Evolutionary conservation across 2,888 invertebrate species (phyloP).

Genomic region (Drosophila infuscata): DNA sequence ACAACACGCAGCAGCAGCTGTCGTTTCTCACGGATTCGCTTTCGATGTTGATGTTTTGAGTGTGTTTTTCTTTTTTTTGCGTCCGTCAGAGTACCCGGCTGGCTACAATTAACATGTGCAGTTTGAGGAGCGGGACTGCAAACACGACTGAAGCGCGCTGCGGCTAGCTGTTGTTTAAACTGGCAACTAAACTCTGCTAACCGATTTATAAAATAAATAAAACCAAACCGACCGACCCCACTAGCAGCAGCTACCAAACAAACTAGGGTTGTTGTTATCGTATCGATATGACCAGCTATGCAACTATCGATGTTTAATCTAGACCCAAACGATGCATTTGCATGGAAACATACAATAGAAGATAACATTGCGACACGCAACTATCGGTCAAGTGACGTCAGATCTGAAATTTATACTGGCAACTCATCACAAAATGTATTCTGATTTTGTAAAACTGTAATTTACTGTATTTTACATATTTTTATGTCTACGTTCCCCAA

Average conservation of each 20-base stretch:
- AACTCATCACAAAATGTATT: not conserved
- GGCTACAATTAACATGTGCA: slow-evolving; percentile 37
- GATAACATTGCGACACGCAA: not conserved
- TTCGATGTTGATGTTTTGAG: slow-evolving; percentile 63
- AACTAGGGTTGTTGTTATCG: slow-evolving; percentile 63
- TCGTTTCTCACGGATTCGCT: slow-evolving; percentile 78
- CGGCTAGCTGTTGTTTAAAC: slow-evolving; percentile 71
- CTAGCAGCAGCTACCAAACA: slow-evolving; percentile 62
- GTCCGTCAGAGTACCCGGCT: slow-evolving; percentile 30
- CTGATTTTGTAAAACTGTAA: not conserved
- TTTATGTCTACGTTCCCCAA: not conserved
- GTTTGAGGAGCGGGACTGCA: slow-evolving; percentile 35
- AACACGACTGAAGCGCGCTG: slow-evolving; percentile 61
- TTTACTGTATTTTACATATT: not conserved
- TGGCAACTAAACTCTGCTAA: slow-evolving; percentile 61
- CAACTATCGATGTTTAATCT: slow-evolving; percentile 18
- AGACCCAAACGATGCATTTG: slow-evolving; percentile 7
- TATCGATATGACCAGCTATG: slow-evolving; percentile 41
- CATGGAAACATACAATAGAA: not conserved
- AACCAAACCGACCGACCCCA: slow-evolving; percentile 64
- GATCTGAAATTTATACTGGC: not conserved
- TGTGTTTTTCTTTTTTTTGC: slow-evolving; percentile 38
- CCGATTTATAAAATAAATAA: slow-evolving; percentile 78
- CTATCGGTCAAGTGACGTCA: slow-evolving; percentile 8
- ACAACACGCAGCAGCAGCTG: slow-evolving; percentile 73